Percentiles rank a stretch among this genome's conserved stretches.
Conservation (phyloP, 2,797 vertebrate species). For the Alcedo quadribrachys region DNA sequence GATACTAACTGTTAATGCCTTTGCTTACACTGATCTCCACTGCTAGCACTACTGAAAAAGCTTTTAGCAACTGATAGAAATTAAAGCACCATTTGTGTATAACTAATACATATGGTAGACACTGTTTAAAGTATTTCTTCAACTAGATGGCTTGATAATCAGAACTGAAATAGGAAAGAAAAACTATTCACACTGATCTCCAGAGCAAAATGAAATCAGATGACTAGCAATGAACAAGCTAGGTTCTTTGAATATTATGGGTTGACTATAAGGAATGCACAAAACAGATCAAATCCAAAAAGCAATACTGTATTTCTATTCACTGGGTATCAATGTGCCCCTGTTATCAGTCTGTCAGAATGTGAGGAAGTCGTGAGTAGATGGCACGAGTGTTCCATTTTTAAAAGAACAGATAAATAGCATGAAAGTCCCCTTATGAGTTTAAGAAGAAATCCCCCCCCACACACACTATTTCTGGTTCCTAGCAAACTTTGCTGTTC, state of each 20-base stretch:
- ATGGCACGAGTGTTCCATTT: slow-evolving; percentile 75
- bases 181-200: slow-evolving; percentile 67
- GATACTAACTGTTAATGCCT: neutral
- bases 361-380: slow-evolving; percentile 78
- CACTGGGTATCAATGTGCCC: slow-evolving; percentile 76
- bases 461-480: slow-evolving; percentile 60
- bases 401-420: slow-evolving; percentile 72
- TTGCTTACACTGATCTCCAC: neutral
- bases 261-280: slow-evolving; percentile 70
- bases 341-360: slow-evolving; percentile 73
- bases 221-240: slow-evolving; percentile 10
- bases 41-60: neutral
- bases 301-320: slow-evolving; percentile 73
- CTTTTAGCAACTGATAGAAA: slow-evolving; percentile 4
- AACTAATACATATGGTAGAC: neutral
- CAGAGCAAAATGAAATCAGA: slow-evolving; percentile 60
- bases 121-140: slow-evolving; percentile 1
- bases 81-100: neutral
- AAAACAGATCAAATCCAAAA: slow-evolving; percentile 70
- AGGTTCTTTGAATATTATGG: slow-evolving; percentile 75
- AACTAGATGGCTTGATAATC: neutral
- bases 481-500: slow-evolving; percentile 70
- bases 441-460: slow-evolving; percentile 46
- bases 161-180: slow-evolving; percentile 11
- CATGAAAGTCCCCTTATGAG: slow-evolving; percentile 67